Conservation (phyloP, 2,797 vertebrate species). For the Tokudaia muenninki region DNA sequence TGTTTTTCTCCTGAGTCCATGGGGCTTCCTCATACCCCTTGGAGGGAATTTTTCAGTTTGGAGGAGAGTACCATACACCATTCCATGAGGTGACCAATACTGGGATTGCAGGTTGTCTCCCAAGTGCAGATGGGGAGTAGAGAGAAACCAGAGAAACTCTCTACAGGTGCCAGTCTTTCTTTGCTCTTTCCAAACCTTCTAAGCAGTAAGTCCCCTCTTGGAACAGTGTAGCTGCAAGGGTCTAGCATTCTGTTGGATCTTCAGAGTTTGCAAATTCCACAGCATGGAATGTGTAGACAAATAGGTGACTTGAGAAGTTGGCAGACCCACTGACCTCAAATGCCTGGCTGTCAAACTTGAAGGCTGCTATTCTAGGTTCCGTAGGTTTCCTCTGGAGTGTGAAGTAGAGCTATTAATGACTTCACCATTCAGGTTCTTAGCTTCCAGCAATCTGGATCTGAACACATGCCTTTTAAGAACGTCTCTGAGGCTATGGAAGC, state of each 20-base stretch:
- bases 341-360: neutral
- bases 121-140: neutral
- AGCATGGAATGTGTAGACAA: neutral
- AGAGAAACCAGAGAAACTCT: neutral
- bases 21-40: neutral
- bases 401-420: neutral
- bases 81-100: no score
- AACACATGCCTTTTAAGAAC: neutral
- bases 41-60: no score
- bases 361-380: neutral
- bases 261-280: neutral
- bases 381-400: neutral
- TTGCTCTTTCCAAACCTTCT: neutral
- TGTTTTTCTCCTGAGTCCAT: neutral
- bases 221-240: no score
- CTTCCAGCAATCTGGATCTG: neutral
- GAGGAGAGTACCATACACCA: neutral
- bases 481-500: neutral
- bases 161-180: no score
- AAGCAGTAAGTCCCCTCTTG: neutral
- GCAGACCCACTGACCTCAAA: no score
- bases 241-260: neutral
- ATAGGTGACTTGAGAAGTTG: neutral
- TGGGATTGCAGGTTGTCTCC: neutral
- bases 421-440: neutral